Evolutionary conservation across 2,888 invertebrate species (phyloP).

Genomic region (Elysia crispata): DNA sequence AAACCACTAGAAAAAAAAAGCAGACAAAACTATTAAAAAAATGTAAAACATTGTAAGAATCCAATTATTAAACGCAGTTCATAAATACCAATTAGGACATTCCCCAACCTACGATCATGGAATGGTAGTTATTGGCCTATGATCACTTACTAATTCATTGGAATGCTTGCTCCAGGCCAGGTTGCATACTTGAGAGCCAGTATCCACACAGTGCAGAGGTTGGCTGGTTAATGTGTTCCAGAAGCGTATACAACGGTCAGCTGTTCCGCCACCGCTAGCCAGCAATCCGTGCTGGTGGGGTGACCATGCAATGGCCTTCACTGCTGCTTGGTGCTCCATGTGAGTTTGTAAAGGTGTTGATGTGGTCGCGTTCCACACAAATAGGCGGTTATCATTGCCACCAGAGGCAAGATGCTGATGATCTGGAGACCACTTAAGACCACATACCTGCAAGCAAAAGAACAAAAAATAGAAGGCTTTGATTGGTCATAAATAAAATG

Average conservation of each 20-base stretch:
- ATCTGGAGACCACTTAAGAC: constrained; percentile 98
- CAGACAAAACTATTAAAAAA: too few relatives aligned
- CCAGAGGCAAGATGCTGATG: constrained; percentile 98
- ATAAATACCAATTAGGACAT: too few relatives aligned
- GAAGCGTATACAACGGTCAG: constrained; percentile 96
- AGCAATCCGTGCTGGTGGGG: constrained; percentile 98
- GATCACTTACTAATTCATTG: constrained; percentile 90
- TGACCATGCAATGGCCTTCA: constrained; percentile 99
- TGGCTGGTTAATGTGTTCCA: constrained; percentile 99
- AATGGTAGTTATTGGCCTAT: too few relatives aligned
- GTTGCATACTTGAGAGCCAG: constrained; percentile 98
- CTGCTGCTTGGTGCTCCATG: constrained; percentile 93
- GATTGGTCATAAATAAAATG: too few relatives aligned
- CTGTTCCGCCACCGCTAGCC: constrained; percentile 99
- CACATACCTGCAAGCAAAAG: constrained; percentile 84
- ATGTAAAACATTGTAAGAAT: too few relatives aligned
- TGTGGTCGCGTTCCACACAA: constrained; percentile 88
- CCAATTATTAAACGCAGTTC: too few relatives aligned
- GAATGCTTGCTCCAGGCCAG: constrained; percentile 99
- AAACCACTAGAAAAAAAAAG: too few relatives aligned
- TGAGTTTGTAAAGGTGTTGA: constrained; percentile 92
- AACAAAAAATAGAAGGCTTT: background rate
- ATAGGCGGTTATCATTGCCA: constrained; percentile 97
- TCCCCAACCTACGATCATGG: too few relatives aligned
- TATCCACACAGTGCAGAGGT: constrained; percentile 98